Conservation (phyloP, 2,113 vertebrate species). For the Leuciscus idus region DNA sequence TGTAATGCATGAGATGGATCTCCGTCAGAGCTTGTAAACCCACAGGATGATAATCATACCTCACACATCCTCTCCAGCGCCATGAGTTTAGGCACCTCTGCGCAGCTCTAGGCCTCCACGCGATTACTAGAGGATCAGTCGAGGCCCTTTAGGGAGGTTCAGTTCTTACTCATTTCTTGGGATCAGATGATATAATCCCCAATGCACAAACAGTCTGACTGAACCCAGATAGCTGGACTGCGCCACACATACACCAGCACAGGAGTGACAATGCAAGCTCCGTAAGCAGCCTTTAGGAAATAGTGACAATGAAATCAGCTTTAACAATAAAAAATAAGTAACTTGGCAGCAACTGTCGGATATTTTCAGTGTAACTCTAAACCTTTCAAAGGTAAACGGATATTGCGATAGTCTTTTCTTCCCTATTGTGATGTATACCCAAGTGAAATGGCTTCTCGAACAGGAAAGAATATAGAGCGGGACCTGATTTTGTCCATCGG, state of each 20-base stretch:
- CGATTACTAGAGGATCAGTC: conserved; percentile 33
- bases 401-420: no score
- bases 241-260: neutral
- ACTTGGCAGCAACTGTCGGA: neutral
- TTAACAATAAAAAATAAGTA: neutral
- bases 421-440: no score
- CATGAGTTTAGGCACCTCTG: conserved; percentile 12
- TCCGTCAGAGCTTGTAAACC: conserved; percentile 38
- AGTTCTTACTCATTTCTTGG: conserved; percentile 34
- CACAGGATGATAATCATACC: conserved; percentile 29
- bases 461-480: no score
- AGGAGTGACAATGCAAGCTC: neutral
- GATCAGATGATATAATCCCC: conserved; percentile 25
- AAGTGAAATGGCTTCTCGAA: no score
- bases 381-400: no score
- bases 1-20: conserved; percentile 38
- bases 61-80: conserved; percentile 27
- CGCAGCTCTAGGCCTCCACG: neutral
- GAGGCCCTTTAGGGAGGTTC: conserved; percentile 15
- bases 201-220: conserved; percentile 14
- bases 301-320: neutral
- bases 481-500: no score
- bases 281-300: neutral
- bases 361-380: neutral
- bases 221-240: conserved; percentile 27